Conservation (phyloP, 2,888 invertebrate species). For the Helleia helle region DNA sequence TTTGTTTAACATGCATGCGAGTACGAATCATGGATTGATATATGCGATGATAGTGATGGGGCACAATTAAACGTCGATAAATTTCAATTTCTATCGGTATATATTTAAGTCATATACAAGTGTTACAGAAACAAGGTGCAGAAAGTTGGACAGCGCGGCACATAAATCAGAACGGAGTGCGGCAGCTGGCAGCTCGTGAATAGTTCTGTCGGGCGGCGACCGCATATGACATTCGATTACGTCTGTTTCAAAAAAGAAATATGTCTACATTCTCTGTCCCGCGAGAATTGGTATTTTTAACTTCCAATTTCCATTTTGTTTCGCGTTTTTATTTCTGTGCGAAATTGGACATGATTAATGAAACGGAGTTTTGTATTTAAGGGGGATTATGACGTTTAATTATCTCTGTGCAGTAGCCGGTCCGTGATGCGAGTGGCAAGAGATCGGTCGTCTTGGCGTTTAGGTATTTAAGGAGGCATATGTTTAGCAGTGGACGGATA, state of each 20-base stretch:
- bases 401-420: too few species aligned
- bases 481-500: too few species aligned
- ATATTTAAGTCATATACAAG: conserved; percentile 30
- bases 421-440: too few species aligned
- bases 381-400: too few species aligned
- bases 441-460: too few species aligned
- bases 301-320: conserved; percentile 10
- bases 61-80: conserved; percentile 22
- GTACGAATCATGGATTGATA: too few species aligned
- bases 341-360: too few species aligned
- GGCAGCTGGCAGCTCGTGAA: conserved; percentile 48
- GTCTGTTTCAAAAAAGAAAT: conserved; percentile 29
- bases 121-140: conserved; percentile 64
- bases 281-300: conserved; percentile 10
- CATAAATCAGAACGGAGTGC: conserved; percentile 58
- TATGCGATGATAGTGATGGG: too few species aligned
- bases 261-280: conserved; percentile 20
- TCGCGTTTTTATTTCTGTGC: conserved; percentile 5
- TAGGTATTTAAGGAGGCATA: too few species aligned
- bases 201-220: conserved; percentile 53
- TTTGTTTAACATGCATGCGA: too few species aligned
- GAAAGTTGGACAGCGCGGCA: conserved; percentile 61
- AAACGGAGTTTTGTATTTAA: too few species aligned
- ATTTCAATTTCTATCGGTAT: conserved; percentile 16
- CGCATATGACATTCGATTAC: conserved; percentile 68